Evolutionary conservation across 2,113 vertebrate genomes (phyloP), one percentile per base, ranked within the genome.

Genomic region (Amphiprion percula): DNA sequence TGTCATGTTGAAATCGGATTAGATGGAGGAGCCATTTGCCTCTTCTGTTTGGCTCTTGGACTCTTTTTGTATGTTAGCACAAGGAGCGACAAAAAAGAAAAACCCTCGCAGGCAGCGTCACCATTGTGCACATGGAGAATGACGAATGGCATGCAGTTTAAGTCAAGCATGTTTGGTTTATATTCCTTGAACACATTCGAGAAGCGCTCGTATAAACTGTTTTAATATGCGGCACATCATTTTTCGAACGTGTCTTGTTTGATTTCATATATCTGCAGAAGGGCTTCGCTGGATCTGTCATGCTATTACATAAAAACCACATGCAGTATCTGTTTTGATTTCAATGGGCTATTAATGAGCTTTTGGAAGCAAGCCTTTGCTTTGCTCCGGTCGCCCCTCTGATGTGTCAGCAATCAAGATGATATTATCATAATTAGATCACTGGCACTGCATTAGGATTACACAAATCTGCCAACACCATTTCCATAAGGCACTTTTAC

Each of bases 341-440:
- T 85, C 77, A 85, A 69, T 66, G 66, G 70, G 52, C 82, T 64
- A 80, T 89, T 91, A 90, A 92, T 94, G 89, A 91, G 88, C 44
- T 78, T 88, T 85, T 67, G 62, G 67, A 74, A 59, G 46, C 39
- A 21, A 49, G 33, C 33, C 65, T 30, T 56, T 23, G 39, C 44
- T 52, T 54, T 50, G 37, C 65, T 60, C 72, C 39, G n/a, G 66
- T 82, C 79, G 65, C 46, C 69, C 77, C 16, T 79, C 63, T 83
- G 88, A 91, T 67, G 88, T 92, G 91, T 91, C 91, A 79, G 84
- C 85, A 92, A 93, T 93, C 87, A 92, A 82, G 74, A 68, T 60
- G 86, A 92, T 91, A 90, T 92, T 85, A 92, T 94, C 93, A 93
- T 93, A 93, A 94, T 94, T 93, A 92, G 90, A 93, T 93, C 88